Conservation (phyloP, 2,797 vertebrate species). For the Xenopus petersii region DNA sequence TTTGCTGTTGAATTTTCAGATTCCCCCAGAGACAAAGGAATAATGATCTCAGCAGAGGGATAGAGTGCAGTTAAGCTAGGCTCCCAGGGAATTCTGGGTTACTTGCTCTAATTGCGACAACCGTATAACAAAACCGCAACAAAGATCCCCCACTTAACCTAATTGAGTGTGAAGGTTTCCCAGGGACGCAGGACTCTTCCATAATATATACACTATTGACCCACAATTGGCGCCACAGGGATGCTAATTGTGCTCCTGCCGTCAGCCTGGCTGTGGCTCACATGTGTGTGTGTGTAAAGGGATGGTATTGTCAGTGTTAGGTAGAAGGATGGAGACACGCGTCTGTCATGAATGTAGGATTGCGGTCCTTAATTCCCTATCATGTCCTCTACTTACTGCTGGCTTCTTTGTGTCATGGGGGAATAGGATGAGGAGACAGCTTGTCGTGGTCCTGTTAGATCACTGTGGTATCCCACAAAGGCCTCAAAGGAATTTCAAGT, state of each 20-base stretch:
- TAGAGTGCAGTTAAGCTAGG: slow-evolving; percentile 39
- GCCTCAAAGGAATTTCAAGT: slow-evolving; percentile 42
- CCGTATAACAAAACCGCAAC: slow-evolving; percentile 65
- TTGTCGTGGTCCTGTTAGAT: slow-evolving; percentile 55
- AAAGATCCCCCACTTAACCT: slow-evolving; percentile 75
- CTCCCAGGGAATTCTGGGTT: slow-evolving; percentile 47
- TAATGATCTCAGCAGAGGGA: slow-evolving; percentile 47
- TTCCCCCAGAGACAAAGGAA: slow-evolving; percentile 30
- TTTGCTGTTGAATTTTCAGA: neutral
- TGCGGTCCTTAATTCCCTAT: slow-evolving; percentile 68
- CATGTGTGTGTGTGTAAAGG: slow-evolving; percentile 55
- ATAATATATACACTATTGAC: slow-evolving; percentile 73
- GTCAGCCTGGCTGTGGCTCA: slow-evolving; percentile 64
- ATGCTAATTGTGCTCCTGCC: slow-evolving; percentile 78
- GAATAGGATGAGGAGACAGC: slow-evolving; percentile 51
- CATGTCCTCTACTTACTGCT: slow-evolving; percentile 69
- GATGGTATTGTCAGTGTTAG: slow-evolving; percentile 47
- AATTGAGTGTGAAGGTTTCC: slow-evolving; percentile 81
- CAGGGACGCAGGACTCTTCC: slow-evolving; percentile 70
- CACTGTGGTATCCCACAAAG: slow-evolving; percentile 67
- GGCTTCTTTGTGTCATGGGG: slow-evolving; percentile 46
- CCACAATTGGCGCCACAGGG: slow-evolving; percentile 82
- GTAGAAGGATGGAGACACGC: slow-evolving; percentile 50
- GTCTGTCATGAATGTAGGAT: slow-evolving; percentile 64
- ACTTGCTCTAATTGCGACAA: slow-evolving; percentile 62